These are phyloP conservation scores for Salvelinus namaycush DNA, from an alignment of 2,113 vertebrate species.

Conservation along the genomic window DNA sequence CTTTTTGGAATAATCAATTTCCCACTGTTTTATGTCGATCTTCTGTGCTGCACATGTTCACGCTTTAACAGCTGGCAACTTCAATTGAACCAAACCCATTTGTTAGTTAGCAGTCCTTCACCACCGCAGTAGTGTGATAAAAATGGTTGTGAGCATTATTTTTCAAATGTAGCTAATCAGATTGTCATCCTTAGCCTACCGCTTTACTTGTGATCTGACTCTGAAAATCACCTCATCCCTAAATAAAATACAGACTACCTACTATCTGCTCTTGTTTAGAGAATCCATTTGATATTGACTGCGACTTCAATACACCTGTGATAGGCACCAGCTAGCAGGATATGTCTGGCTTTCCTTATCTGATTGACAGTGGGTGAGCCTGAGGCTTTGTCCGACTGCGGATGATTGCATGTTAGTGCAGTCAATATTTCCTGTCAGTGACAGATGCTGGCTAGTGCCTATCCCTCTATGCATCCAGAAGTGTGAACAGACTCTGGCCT, in stretches of 20 bases:
- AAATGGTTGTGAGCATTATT: too few species aligned
- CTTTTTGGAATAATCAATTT: not conserved
- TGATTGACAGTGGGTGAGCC: constrained; percentile 16
- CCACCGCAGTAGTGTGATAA: too few species aligned
- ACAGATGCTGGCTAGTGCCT: not conserved
- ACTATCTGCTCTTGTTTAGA: not conserved
- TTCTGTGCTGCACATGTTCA: not conserved
- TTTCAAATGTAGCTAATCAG: not conserved
- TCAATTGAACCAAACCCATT: too few species aligned
- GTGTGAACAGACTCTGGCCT: not conserved
- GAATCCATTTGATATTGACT: constrained; percentile 1
- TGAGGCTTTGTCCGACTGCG: constrained; percentile 11
- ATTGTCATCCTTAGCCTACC: not conserved
- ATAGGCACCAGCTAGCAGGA: not conserved
- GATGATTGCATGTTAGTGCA: constrained; percentile 9
- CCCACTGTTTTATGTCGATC: not conserved
- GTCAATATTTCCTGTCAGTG: not conserved
- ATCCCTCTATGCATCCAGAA: not conserved
- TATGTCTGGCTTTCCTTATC: not conserved
- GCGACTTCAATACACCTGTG: constrained; percentile 15
- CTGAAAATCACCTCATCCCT: not conserved
- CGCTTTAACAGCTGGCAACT: not conserved
- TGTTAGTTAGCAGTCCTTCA: too few species aligned
- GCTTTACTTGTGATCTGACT: not conserved
- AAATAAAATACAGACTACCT: not conserved